Evolutionary conservation across 2,113 vertebrate genomes (phyloP), one percentile per base, ranked within the genome.

Genomic region (Leptobrachium ailaonicum): DNA sequence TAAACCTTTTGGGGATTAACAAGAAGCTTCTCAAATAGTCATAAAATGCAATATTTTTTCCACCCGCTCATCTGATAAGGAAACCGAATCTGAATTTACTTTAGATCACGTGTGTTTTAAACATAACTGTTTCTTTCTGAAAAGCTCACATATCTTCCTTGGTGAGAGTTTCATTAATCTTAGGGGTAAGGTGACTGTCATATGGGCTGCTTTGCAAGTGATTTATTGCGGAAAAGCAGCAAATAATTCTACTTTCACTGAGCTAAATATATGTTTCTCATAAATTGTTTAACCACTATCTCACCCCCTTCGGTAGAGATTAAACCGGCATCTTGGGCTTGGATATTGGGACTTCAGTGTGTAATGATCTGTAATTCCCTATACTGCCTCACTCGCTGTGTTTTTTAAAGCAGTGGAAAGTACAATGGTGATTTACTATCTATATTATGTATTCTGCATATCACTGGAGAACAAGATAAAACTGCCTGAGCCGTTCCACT

Each of bases 381-480:
- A 41, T 44, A 54, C 32, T 12, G 3, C 47, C 63, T 66, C 11
- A 32, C 53, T 44, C 12, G 32, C 32, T 40, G 14, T n/a, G 20
- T n/a, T 32, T 41, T 42, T 9, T 41, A 54, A 66, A 67, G 50
- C 10, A 50, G 13, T 67, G 67, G 64, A 67, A 20, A 54, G 66
- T 53, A 54, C 47, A 47, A 66, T 66, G 4, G 63, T 67, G 45
- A 76, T 76, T 76, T 76, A 76, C 74, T 54, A 6, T 42, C 14
- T 54, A 14, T 40, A 76, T 76, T 76, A 76, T 67, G 40, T 66
- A 76, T 67, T 76, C 64, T 67, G 40, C 6, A 47, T 42, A 75
- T 44, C 44, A 66, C 45, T 41, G 64, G 73, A 76, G 74, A 76
- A 76, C 63, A 66, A 63, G 62, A 76, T 66, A 45, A 76, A 76